A percentile compares a stretch with the other conserved stretches of the same genome.
Evolutionary conservation across 2,888 invertebrate species (phyloP).

Genomic region (Mythimna albipuncta): DNA sequence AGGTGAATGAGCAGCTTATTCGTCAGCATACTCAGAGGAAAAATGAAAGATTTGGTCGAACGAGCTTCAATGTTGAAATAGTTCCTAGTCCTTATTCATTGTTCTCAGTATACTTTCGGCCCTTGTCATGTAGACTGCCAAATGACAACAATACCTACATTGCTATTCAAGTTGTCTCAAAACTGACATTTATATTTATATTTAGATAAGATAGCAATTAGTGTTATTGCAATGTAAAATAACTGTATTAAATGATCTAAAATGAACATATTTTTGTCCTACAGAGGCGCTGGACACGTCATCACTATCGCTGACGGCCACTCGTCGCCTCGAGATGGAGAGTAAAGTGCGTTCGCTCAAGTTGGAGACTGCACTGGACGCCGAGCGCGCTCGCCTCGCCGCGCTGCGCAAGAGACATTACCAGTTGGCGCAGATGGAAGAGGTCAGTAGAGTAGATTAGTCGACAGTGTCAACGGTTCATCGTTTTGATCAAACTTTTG

Average conservation of each 20-base stretch:
- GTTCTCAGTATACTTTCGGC: too few species aligned
- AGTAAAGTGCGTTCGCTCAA: conserved; percentile 98
- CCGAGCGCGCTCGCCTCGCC: conserved; percentile 96
- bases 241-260: neutral
- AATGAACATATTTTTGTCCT: neutral
- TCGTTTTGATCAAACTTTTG: neutral
- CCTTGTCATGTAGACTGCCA: too few species aligned
- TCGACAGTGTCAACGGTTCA: neutral
- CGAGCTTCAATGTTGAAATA: too few species aligned
- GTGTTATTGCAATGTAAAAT: too few species aligned
- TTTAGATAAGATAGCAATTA: too few species aligned
- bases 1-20: too few species aligned
- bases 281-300: conserved; percentile 97
- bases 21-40: too few species aligned
- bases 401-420: conserved; percentile 98
- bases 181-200: too few species aligned
- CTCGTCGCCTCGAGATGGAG: conserved; percentile 99
- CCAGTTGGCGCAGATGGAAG: conserved; percentile 93
- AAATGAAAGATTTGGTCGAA: too few species aligned
- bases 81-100: too few species aligned
- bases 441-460: conserved; percentile 70
- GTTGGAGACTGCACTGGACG: conserved; percentile 97
- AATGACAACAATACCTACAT: too few species aligned
- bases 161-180: too few species aligned
- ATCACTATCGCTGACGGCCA: conserved; percentile 97